Evolutionary conservation across 2,888 invertebrate species (phyloP).

Genomic region (Nysson spinosus): DNA sequence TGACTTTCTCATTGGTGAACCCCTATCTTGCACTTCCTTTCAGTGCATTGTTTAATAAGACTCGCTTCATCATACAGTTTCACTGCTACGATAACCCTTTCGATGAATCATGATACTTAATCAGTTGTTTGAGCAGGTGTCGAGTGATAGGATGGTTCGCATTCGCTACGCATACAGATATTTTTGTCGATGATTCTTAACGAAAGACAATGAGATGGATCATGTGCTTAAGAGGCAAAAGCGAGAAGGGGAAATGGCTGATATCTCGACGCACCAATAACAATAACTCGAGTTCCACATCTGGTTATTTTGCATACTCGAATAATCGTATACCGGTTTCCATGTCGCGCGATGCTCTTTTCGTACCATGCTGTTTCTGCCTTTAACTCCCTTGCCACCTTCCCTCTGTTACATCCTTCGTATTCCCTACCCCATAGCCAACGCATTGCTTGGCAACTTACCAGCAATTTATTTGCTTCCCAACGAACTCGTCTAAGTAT

Average conservation of each 20-base stretch:
- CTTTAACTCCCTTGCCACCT: conserved; percentile 3
- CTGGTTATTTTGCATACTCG: conserved; percentile 60
- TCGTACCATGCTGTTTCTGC: conserved; percentile 2
- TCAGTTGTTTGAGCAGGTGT: conserved; percentile 24
- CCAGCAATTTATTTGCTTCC: conserved; percentile 62
- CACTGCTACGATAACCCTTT: conserved; percentile 23
- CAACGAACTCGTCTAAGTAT: conserved; percentile 54
- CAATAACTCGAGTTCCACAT: conserved; percentile 53
- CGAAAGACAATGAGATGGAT: conserved; percentile 15
- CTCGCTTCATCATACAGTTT: conserved; percentile 4
- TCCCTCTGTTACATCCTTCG: too few species aligned
- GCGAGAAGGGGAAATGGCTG: not conserved
- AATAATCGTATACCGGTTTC: conserved; percentile 56
- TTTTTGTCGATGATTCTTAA: not conserved
- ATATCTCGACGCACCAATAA: conserved; percentile 42
- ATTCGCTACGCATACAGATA: conserved; percentile 2
- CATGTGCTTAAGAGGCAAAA: conserved; percentile 2
- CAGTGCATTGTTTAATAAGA: not conserved
- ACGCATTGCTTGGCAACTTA: conserved; percentile 53
- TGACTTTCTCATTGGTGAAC: too few species aligned
- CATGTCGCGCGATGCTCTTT: conserved; percentile 26
- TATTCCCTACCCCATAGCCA: conserved; percentile 26
- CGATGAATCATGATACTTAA: conserved; percentile 30
- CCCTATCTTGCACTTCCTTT: too few species aligned
- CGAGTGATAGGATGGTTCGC: conserved; percentile 15